phyloP scores from a whole-genome alignment of 2,888 invertebrate genomes.

The Axea sp. region DNA sequence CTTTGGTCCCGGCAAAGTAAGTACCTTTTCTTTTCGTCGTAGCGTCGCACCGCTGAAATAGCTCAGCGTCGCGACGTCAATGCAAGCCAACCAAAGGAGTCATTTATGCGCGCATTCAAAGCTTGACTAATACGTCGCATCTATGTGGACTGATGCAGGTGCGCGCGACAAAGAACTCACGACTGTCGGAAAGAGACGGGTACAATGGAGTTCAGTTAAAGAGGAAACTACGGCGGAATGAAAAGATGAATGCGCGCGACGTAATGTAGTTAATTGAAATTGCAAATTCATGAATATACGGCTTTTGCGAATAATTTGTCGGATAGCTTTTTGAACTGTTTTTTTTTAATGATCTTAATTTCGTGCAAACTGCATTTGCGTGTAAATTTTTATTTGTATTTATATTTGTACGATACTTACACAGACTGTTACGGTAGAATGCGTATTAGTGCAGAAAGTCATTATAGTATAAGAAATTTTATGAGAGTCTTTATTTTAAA shows the following conservation, averaged over 20 bases:
- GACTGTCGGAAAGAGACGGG: conserved; percentile 19
- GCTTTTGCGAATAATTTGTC: conserved; percentile 26
- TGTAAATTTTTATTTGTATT: too few relatives aligned
- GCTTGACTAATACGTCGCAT: conserved; percentile 39
- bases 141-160: conserved; percentile 12
- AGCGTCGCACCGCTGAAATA: conserved; percentile 36
- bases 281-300: conserved; percentile 45
- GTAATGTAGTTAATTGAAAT: conserved; percentile 58
- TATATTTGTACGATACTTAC: too few relatives aligned
- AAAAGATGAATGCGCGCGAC: conserved; percentile 41
- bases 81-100: conserved; percentile 42
- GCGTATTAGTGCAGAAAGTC: too few relatives aligned
- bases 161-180: conserved; percentile 24
- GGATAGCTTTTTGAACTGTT: too few relatives aligned
- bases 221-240: conserved; percentile 21
- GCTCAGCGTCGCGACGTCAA: conserved; percentile 54
- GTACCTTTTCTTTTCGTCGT: conserved; percentile 19
- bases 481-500: too few relatives aligned
- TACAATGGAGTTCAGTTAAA: conserved; percentile 27
- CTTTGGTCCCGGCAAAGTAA: conserved; percentile 20
- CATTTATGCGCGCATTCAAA: conserved; percentile 56
- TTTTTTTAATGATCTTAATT: too few relatives aligned
- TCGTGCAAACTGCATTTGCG: too few relatives aligned
- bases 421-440: too few relatives aligned
- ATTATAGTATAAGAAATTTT: too few relatives aligned